phyloP scores from a whole-genome alignment of 2,797 vertebrate species.

The Hippoglossus hippoglossus region DNA sequence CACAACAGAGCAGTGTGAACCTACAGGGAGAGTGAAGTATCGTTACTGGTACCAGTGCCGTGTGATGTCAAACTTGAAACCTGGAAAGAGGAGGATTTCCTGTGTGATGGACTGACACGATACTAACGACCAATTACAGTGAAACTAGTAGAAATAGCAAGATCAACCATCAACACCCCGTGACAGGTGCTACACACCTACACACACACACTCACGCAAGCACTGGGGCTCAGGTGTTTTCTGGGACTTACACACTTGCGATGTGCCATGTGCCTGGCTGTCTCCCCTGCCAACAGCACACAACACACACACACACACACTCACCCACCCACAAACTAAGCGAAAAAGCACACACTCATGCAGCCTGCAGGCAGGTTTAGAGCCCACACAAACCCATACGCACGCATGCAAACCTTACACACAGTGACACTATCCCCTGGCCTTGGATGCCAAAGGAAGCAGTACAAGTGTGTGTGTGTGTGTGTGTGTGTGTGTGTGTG shows the following conservation, averaged over 20 bases:
- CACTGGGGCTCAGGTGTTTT: slow-evolving; percentile 73
- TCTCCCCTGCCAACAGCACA: slow-evolving; percentile 66
- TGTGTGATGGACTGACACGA: slow-evolving; percentile 32
- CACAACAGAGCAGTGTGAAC: neutral
- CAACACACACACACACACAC: slow-evolving; percentile 21
- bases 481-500: slow-evolving; percentile 21
- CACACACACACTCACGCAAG: slow-evolving; percentile 23
- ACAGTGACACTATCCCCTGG: slow-evolving; percentile 68
- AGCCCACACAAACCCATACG: slow-evolving; percentile 27
- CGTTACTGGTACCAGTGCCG: neutral
- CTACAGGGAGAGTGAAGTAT: neutral
- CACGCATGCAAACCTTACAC: slow-evolving; percentile 60
- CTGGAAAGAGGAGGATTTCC: slow-evolving; percentile 29
- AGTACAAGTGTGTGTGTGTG: neutral
- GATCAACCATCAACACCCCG: slow-evolving; percentile 50
- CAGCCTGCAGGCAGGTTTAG: slow-evolving; percentile 55
- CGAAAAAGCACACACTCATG: slow-evolving; percentile 40
- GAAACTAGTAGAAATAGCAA: slow-evolving; percentile 58
- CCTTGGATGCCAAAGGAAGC: slow-evolving; percentile 67
- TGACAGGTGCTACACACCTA: slow-evolving; percentile 67
- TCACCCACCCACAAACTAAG: slow-evolving; percentile 1
- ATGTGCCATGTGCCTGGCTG: slow-evolving; percentile 64
- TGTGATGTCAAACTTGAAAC: slow-evolving; percentile 2
- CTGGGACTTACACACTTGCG: slow-evolving; percentile 68
- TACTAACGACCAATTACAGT: slow-evolving; percentile 64